phyloP scores from a whole-genome alignment of 2,797 vertebrate genomes.

The Onychomys leucogaster region DNA sequence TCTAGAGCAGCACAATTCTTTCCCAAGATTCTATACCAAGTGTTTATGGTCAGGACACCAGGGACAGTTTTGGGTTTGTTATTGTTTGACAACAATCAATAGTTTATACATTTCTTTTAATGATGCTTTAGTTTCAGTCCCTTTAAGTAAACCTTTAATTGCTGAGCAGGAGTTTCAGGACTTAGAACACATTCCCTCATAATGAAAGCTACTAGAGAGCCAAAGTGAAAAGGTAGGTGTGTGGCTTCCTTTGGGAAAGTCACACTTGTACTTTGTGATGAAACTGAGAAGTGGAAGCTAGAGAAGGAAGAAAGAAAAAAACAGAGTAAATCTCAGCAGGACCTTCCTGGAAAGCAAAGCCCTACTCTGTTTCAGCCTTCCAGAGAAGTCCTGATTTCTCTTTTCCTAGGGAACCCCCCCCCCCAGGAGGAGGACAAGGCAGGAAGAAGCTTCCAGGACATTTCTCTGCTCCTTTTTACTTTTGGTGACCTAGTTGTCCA shows the following conservation, averaged over 20 bases:
- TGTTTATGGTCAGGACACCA: background rate
- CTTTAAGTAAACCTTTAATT: background rate
- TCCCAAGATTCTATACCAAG: background rate
- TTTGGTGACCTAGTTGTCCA: background rate
- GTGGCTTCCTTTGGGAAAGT: too few species aligned
- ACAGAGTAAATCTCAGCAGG: too few species aligned
- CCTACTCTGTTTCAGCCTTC: background rate
- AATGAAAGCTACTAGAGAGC: too few species aligned
- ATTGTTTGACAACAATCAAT: background rate
- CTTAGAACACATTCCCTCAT: background rate
- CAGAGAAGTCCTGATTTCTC: background rate
- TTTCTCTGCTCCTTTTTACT: background rate
- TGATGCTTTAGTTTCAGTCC: background rate
- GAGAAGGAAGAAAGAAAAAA: too few species aligned
- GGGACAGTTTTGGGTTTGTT: too few species aligned
- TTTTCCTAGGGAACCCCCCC: background rate
- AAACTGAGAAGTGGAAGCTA: too few species aligned
- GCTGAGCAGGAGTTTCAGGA: background rate
- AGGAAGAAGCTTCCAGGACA: background rate
- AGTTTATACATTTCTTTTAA: background rate
- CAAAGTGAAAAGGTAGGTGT: too few species aligned
- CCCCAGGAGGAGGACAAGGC: background rate
- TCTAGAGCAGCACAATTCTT: background rate
- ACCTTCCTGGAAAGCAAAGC: too few species aligned
- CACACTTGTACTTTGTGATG: too few species aligned